phyloP scores from a whole-genome alignment of 2,113 vertebrate species.

The Erythrolamprus reginae region DNA sequence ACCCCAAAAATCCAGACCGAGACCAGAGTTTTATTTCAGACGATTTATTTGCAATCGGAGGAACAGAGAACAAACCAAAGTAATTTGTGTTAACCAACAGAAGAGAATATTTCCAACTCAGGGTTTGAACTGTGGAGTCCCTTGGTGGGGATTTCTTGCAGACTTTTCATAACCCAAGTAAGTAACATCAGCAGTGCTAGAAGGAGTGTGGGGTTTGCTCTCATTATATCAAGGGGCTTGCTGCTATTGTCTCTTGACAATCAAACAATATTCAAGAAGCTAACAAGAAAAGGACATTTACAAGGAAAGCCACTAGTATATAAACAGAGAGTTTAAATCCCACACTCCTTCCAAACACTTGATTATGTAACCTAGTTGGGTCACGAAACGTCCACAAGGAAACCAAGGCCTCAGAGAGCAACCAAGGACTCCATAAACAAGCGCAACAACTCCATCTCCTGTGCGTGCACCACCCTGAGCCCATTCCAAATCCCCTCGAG shows the following conservation, averaged over 20 bases:
- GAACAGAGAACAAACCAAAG: background rate
- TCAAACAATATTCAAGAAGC: background rate
- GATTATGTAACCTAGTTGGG: background rate
- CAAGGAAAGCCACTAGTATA: background rate
- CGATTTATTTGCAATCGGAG: background rate
- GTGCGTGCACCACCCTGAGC: too few species aligned
- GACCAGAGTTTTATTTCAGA: background rate
- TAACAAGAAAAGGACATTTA: background rate
- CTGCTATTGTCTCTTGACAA: background rate
- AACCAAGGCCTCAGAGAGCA: background rate
- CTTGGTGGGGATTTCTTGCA: background rate
- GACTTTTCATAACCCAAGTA: background rate
- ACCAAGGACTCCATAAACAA: background rate
- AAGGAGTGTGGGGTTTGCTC: background rate
- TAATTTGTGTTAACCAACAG: background rate
- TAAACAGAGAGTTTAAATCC: background rate
- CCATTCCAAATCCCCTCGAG: background rate
- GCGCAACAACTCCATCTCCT: background rate
- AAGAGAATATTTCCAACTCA: background rate
- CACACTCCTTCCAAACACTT: background rate
- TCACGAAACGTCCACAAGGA: background rate
- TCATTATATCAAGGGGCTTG: background rate
- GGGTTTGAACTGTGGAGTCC: background rate
- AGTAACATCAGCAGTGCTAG: background rate
- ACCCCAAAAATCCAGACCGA: background rate